A percentile compares a stretch with the other conserved stretches of the same genome.
These are phyloP conservation scores for Eilema sororculum DNA, from an alignment of 2,888 invertebrate genomes.

Conservation along the genomic window DNA sequence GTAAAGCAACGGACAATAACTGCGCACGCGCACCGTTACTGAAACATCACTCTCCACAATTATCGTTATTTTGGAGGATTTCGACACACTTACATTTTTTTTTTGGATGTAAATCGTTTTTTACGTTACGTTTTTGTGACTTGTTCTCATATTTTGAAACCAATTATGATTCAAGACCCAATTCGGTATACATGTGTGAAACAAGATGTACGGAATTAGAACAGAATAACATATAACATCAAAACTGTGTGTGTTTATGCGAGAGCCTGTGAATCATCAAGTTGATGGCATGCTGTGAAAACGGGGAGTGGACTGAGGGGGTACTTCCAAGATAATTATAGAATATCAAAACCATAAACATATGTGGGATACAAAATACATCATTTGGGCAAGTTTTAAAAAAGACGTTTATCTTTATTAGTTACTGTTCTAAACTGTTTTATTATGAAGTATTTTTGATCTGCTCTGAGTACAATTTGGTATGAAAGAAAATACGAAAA, in stretches of 20 bases:
- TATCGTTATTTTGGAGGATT: slow-evolving; percentile 14
- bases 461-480: too few species aligned
- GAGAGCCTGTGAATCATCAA: background rate
- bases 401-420: background rate
- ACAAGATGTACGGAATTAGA: background rate
- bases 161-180: background rate
- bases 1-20: slow-evolving; percentile 23
- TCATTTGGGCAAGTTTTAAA: background rate
- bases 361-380: background rate
- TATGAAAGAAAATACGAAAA: background rate
- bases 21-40: slow-evolving; percentile 42
- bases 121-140: background rate
- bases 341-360: background rate
- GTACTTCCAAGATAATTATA: background rate
- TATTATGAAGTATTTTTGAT: too few species aligned
- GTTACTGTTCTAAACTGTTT: too few species aligned
- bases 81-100: slow-evolving; percentile 5
- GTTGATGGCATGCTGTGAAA: background rate
- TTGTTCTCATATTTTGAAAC: background rate
- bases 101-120: background rate
- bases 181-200: background rate
- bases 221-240: too few species aligned
- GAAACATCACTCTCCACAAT: slow-evolving; percentile 22
- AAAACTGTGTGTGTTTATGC: background rate
- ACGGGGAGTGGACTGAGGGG: background rate